Evolutionary conservation across 2,797 vertebrate species (phyloP).

Genomic region (Dendrocincla tyrannina): DNA sequence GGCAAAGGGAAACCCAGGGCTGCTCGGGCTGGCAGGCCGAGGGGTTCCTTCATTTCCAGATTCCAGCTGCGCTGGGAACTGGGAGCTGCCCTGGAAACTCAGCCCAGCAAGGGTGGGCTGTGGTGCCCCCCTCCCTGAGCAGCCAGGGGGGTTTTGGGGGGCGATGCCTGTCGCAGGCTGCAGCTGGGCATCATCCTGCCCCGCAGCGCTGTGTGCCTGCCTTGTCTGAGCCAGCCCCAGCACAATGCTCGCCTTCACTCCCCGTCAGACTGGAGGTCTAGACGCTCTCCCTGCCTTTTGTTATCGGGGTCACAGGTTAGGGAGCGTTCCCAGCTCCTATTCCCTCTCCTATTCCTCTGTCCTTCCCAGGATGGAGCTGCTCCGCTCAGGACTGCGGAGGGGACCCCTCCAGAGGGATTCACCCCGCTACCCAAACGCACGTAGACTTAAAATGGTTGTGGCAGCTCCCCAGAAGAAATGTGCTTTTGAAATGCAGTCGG

Average conservation of each 20-base stretch:
- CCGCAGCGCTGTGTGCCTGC: neutral
- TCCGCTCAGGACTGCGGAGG: neutral
- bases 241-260: slow-evolving; percentile 60
- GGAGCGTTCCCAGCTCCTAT: slow-evolving; percentile 55
- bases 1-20: neutral
- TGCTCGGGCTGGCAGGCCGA: rapidly evolving
- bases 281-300: slow-evolving; percentile 61
- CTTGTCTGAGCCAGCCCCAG: slow-evolving; percentile 18
- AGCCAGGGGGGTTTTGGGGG: too few species aligned
- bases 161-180: too few species aligned
- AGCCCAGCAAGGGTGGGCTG: neutral
- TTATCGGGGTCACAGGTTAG: slow-evolving; percentile 57
- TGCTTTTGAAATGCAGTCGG: slow-evolving; percentile 22
- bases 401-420: neutral
- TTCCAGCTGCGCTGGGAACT: neutral
- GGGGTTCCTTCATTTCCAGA: rapidly evolving
- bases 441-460: neutral
- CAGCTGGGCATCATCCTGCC: neutral
- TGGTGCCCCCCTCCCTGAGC: too few species aligned
- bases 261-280: slow-evolving; percentile 50
- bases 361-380: neutral
- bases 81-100: neutral
- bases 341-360: slow-evolving; percentile 11
- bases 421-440: neutral
- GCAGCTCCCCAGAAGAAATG: slow-evolving; percentile 16